Percentiles rank a stretch among this genome's conserved stretches.
Evolutionary conservation across 2,113 vertebrate species (phyloP).

Genomic region (Glaucidium brasilianum): DNA sequence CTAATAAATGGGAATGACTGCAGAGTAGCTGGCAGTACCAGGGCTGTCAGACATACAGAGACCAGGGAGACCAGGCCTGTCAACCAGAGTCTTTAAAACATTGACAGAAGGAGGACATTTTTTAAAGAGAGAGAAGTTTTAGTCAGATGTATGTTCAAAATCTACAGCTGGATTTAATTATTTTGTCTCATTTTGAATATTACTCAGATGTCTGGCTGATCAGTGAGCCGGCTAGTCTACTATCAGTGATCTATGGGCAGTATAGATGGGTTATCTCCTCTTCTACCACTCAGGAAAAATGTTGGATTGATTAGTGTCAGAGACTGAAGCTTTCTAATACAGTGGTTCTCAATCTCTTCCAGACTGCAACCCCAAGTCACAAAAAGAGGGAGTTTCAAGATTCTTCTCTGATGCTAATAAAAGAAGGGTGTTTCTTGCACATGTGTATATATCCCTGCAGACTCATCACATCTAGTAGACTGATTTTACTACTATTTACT

Average conservation of each 20-base stretch:
- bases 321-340: background rate
- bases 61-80: background rate
- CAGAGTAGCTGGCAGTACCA: background rate
- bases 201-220: constrained; percentile 7
- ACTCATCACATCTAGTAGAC: background rate
- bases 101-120: background rate
- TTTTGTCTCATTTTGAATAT: constrained; percentile 32
- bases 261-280: constrained; percentile 23
- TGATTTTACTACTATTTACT: constrained; percentile 1
- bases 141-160: background rate
- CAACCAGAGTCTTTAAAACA: background rate
- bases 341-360: constrained; percentile 18
- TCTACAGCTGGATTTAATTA: constrained; percentile 30
- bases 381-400: background rate
- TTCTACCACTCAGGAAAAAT: background rate
- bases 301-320: constrained; percentile 8
- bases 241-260: background rate
- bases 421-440: constrained; percentile 19
- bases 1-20: background rate
- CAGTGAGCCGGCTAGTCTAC: background rate
- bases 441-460: background rate
- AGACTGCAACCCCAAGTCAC: background rate
- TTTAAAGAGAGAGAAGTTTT: background rate
- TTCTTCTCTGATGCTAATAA: constrained; percentile 28
- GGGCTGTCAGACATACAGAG: background rate